These are phyloP conservation scores for Oryzias celebensis DNA, from an alignment of 2,113 vertebrate species.

Conservation along the genomic window DNA sequence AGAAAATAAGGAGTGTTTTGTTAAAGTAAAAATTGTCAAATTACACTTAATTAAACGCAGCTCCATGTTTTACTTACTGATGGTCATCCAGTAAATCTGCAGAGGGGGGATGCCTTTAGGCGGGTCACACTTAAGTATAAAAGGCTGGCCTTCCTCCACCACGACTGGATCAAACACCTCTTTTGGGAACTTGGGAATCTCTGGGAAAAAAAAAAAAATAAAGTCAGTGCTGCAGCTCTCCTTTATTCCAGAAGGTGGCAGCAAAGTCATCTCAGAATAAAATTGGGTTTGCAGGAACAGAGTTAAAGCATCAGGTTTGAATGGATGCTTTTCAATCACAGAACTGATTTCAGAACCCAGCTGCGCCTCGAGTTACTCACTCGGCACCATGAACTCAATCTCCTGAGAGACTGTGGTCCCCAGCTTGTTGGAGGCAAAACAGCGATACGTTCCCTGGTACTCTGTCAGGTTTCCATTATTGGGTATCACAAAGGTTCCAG, in stretches of 20 bases:
- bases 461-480: constrained; percentile 87
- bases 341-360: too few species aligned
- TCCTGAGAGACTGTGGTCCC: constrained; percentile 91
- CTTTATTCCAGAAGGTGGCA: constrained; percentile 61
- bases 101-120: constrained; percentile 90
- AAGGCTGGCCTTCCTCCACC: constrained; percentile 88
- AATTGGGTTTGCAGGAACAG: constrained; percentile 27
- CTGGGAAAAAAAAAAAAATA: constrained; percentile 61
- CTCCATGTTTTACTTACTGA: constrained; percentile 77
- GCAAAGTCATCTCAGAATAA: constrained; percentile 21
- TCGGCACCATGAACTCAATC: constrained; percentile 89
- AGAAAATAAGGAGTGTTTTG: too few species aligned
- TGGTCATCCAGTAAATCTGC: constrained; percentile 98
- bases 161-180: constrained; percentile 88
- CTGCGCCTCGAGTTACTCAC: constrained; percentile 78
- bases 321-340: too few species aligned
- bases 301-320: constrained; percentile 48
- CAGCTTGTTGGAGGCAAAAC: constrained; percentile 86
- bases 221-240: not conserved
- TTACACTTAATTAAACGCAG: not conserved
- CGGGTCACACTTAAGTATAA: constrained; percentile 87
- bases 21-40: not conserved
- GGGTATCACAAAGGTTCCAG: constrained; percentile 90
- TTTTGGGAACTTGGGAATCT: constrained; percentile 93
- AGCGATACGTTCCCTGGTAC: constrained; percentile 92